Conservation (phyloP, 2,113 vertebrate species). For the Raja brachyura region DNA sequence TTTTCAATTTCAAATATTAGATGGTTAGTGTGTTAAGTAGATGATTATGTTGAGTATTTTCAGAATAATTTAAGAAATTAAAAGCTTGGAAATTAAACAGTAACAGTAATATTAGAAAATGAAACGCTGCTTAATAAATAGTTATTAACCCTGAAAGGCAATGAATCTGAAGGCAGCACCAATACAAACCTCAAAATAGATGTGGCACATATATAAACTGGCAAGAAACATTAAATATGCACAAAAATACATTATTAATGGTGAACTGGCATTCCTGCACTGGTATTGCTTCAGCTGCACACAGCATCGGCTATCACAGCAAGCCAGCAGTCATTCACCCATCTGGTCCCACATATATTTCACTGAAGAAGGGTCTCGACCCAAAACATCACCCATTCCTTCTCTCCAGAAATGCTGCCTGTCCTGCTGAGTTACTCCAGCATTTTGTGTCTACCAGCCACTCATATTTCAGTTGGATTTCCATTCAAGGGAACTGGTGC, state of each 20-base stretch:
- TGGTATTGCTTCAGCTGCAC: not conserved
- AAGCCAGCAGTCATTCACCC: not conserved
- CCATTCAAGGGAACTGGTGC: not conserved
- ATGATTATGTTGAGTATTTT: not conserved
- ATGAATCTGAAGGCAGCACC: not conserved
- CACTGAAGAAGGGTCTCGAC: too few species aligned
- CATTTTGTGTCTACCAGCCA: not conserved
- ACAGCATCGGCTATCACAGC: not conserved
- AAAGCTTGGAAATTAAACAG: not conserved
- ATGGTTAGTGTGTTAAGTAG: not conserved
- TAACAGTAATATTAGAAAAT: not conserved
- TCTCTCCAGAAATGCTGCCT: too few species aligned
- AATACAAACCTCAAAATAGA: not conserved
- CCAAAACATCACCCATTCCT: too few species aligned
- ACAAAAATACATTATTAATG: not conserved
- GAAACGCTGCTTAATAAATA: not conserved
- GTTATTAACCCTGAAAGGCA: not conserved
- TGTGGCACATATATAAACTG: not conserved
- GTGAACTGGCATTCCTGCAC: not conserved
- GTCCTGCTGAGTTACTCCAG: too few species aligned
- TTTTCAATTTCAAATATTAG: not conserved
- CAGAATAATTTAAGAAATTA: not conserved
- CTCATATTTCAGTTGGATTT: conserved; percentile 13
- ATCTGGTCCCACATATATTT: conserved; percentile 15
- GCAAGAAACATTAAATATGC: not conserved